Conservation (phyloP, 2,113 vertebrate species). For the Corvus moneduloides region DNA sequence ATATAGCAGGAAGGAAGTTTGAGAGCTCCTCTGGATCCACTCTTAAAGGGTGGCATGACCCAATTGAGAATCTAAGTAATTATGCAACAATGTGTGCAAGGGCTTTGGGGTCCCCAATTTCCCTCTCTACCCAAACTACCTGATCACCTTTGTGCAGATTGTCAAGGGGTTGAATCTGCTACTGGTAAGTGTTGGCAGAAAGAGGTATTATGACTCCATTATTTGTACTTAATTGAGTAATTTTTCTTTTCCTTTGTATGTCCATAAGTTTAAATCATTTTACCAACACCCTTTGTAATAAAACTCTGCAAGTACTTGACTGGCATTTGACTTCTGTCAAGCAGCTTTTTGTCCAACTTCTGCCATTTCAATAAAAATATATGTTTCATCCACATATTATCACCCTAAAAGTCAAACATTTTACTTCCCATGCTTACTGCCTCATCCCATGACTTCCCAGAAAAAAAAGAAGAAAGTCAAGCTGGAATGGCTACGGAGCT, state of each 20-base stretch:
- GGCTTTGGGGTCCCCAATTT: background rate
- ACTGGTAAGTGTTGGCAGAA: background rate
- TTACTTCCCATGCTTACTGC: background rate
- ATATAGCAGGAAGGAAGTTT: background rate
- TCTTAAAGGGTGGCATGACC: background rate
- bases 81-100: background rate
- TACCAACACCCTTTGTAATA: accelerated
- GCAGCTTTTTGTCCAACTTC: background rate
- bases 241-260: background rate
- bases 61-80: background rate
- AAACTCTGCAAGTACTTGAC: background rate
- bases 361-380: background rate
- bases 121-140: background rate
- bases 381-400: background rate
- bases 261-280: accelerated
- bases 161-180: background rate
- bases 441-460: background rate
- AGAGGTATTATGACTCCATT: background rate
- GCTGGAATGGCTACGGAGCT: background rate
- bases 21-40: background rate
- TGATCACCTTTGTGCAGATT: background rate
- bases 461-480: background rate
- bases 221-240: background rate
- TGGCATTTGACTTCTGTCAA: background rate
- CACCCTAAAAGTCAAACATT: background rate